A percentile compares a stretch with the other conserved stretches of the same genome.
phyloP scores from a whole-genome alignment of 2,113 vertebrate species.

The Scortum barcoo region DNA sequence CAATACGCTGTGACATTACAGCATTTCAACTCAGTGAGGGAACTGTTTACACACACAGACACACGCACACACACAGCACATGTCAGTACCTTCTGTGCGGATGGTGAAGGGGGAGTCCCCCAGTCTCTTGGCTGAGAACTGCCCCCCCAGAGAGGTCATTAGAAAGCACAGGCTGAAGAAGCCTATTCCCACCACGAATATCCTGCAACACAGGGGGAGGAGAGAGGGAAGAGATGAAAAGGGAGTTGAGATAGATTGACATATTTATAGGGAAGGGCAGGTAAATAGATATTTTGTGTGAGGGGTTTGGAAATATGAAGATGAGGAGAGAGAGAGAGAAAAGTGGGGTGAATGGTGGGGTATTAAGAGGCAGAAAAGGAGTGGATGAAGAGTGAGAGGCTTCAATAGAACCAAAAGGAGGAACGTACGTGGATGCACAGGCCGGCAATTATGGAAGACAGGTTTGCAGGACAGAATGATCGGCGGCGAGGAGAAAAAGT shows the following conservation, averaged over 20 bases:
- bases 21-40: conserved; percentile 46
- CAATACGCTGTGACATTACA: conserved; percentile 27
- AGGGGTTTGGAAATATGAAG: conserved; percentile 14
- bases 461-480: conserved; percentile 22
- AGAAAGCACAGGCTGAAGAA: conserved; percentile 99
- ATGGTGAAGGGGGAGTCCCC: conserved; percentile 97
- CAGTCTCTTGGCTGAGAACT: conserved; percentile 94
- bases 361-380: conserved; percentile 3
- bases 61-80: conserved; percentile 28
- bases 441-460: conserved; percentile 12
- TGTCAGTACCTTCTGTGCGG: conserved; percentile 92
- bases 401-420: conserved; percentile 7
- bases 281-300: conserved; percentile 47
- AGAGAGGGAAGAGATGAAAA: conserved; percentile 44
- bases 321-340: conserved; percentile 3
- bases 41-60: conserved; percentile 31
- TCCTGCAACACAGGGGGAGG: conserved; percentile 84
- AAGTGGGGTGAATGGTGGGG: background rate
- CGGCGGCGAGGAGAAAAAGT: background rate
- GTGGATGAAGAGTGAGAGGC: background rate
- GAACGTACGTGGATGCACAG: conserved; percentile 7
- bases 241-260: conserved; percentile 20
- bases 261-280: conserved; percentile 31
- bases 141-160: conserved; percentile 97
- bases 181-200: conserved; percentile 96